Percentiles rank a stretch among this genome's conserved stretches.
These are phyloP conservation scores for Drosophila melanica DNA, from an alignment of 1,140 invertebrate genomes.

Conservation along the genomic window DNA sequence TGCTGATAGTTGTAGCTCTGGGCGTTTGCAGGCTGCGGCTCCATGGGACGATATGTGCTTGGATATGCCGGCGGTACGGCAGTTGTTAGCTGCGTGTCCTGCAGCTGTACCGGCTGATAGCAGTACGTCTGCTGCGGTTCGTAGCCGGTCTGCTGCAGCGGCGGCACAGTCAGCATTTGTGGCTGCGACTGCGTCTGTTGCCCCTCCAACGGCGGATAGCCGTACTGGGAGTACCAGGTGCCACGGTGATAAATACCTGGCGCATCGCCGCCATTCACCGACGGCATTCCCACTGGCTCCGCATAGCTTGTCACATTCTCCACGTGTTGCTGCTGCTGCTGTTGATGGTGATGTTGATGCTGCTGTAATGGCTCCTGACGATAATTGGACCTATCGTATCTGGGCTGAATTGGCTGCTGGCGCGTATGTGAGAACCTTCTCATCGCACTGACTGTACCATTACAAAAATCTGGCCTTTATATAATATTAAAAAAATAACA, in stretches of 20 bases:
- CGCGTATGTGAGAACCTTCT: background rate
- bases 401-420: background rate
- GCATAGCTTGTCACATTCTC: background rate
- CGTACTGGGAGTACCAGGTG: constrained; percentile 10
- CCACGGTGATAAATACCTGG: constrained; percentile 10
- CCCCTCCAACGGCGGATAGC: background rate
- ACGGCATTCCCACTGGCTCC: background rate
- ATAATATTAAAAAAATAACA: too few species aligned
- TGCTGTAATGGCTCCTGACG: background rate
- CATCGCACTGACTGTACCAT: background rate
- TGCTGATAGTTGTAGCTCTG: background rate
- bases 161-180: background rate
- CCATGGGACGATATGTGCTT: background rate
- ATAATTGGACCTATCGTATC: background rate
- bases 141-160: background rate
- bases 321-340: background rate
- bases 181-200: background rate
- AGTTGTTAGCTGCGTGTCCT: background rate
- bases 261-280: background rate
- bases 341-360: background rate
- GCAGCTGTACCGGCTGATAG: background rate
- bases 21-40: too few species aligned
- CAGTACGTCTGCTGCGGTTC: background rate
- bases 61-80: background rate
- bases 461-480: background rate